Evolutionary conservation across 1,140 invertebrate genomes (phyloP), one percentile per base, ranked within the genome.

Genomic region (Drosophila tropicalis): DNA sequence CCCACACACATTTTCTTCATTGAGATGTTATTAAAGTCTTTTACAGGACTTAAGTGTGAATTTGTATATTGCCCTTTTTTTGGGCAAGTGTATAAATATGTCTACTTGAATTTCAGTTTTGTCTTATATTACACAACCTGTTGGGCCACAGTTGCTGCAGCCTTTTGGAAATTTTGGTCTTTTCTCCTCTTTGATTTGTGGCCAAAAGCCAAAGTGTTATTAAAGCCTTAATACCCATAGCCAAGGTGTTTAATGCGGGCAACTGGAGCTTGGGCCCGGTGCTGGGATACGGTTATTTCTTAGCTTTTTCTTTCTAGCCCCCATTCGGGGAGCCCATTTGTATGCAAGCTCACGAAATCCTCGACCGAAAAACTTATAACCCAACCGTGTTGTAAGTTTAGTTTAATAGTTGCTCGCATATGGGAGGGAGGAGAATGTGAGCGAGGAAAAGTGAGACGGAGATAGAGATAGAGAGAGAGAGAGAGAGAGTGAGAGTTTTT

Each of bases 321-420:
- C 29, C 32, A 34, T 40, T 70, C 41, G 36, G n/a, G 32, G n/a
- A 57, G 40, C 64, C 67, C 76, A 89, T 89, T 79, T 87, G 76
- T 87, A 89, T 89, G 84, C 83, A 64, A 54, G 63, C 76, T 60
- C 84, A 87, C 79, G 79, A 65, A 79, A 41, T 55, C 63, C 69
- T 65, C 62, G 54, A 74, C 36, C 57, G 67, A 76, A 79, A 81
- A 87, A 87, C 79, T 82, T 87, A 64, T 73, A 79, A 51, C 64
- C 62, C 79, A 77, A 67, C 72, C 62, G 66, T 71, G 67, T 41
- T 75, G 79, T 87, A 89, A 87, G 79, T 87, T 87, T 87, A 80
- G 83, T 87, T 87, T 89, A 83, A 87, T 87, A 87, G 83, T 87
- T 87, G 64, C 55, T 62, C 58, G 62, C 44, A 51, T 51, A 19